Percentiles rank a stretch among this genome's conserved stretches.
Conservation (phyloP, 2,113 vertebrate species). For the Tachysurus vachellii region DNA sequence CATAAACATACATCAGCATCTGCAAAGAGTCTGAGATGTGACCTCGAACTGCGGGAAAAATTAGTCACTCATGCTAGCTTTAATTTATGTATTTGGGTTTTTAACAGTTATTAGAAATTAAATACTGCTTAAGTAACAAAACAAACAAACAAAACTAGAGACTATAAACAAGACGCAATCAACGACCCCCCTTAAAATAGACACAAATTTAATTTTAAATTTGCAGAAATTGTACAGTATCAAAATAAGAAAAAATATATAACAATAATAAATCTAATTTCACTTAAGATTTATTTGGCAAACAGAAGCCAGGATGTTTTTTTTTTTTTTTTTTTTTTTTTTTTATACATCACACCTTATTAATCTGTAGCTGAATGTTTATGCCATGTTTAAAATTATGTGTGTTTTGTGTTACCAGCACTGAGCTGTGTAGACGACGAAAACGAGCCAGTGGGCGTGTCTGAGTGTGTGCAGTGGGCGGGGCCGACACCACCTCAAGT, state of each 20-base stretch:
- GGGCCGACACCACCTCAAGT: constrained; percentile 77
- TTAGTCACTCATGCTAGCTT: too few relatives aligned
- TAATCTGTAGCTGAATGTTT: background rate
- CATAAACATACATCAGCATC: background rate
- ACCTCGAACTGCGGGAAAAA: background rate
- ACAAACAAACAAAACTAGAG: too few relatives aligned
- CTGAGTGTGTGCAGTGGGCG: constrained; percentile 81
- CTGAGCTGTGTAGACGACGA: constrained; percentile 79
- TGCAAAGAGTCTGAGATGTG: background rate
- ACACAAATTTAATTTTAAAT: background rate
- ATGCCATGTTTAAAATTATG: background rate
- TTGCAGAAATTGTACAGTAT: background rate
- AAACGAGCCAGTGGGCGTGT: constrained; percentile 68
- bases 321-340: too few relatives aligned
- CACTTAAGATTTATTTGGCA: too few relatives aligned
- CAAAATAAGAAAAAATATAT: too few relatives aligned
- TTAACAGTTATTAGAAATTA: background rate
- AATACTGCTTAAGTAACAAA: background rate
- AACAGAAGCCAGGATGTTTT: too few relatives aligned
- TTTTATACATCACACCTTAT: background rate
- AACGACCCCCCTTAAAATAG: too few relatives aligned
- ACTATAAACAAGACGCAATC: too few relatives aligned
- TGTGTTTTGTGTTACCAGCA: constrained; percentile 66
- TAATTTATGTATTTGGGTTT: too few relatives aligned
- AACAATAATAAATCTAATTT: too few relatives aligned